A percentile compares a stretch with the other conserved stretches of the same genome.
Conservation (phyloP, 2,113 vertebrate species). For the Eolophus roseicapilla region DNA sequence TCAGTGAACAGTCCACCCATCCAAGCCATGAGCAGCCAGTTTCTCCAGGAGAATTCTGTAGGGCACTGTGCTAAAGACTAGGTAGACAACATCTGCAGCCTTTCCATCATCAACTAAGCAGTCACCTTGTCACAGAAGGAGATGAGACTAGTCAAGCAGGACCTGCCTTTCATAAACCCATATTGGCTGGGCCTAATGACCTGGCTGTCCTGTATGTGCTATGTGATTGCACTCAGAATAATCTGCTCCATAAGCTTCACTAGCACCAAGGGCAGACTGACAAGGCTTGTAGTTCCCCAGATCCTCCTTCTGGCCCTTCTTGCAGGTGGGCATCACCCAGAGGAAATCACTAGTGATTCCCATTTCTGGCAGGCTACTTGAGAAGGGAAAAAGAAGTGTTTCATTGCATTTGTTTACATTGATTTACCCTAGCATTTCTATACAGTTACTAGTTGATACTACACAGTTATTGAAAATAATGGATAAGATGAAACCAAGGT, state of each 20-base stretch:
- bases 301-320: not conserved
- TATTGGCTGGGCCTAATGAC: not conserved
- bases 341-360: not conserved
- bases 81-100: not conserved
- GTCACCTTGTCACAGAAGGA: not conserved
- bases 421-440: not conserved
- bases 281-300: accelerated
- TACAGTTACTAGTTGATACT: not conserved
- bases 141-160: not conserved
- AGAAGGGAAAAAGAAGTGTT: not conserved
- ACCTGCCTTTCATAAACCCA: not conserved
- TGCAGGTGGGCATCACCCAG: no score
- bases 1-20: not conserved
- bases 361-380: not conserved
- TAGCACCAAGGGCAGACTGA: accelerated
- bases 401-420: not conserved
- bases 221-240: not conserved
- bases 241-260: not conserved
- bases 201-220: not conserved
- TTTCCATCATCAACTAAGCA: not conserved
- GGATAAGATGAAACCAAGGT: not conserved
- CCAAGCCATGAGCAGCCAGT: not conserved
- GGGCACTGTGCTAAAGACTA: not conserved
- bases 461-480: not conserved
- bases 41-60: not conserved